Base-by-base conservation (phyloP, 2,888 invertebrate genomes). In the Serripes groenlandicus region DNA sequence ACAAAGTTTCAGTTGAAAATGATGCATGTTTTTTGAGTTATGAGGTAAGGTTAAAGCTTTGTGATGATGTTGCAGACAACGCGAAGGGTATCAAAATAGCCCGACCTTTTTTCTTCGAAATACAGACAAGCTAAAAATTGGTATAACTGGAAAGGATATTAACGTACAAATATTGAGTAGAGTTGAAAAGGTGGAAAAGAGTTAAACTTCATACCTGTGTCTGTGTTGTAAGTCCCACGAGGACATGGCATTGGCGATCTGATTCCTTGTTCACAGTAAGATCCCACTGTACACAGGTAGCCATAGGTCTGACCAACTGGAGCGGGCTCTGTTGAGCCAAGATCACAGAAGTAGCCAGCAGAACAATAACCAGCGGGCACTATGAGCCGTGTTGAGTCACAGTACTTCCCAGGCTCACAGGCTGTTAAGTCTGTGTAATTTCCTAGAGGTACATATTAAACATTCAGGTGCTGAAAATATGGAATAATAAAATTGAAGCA, bases 351-450 rank as follows among this genome's bases (percentile, higher is more conserved):
- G 71, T 94, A 88, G 0, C 94, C 93, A 21, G 93, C 91, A 9
- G 88, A 86, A 80, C 94, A 94, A 30, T 83, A 71, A 11, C 69
- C 89, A 37, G 79, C 75, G 0, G 93, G 92, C 32, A 82, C 74
- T 3, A 78, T 81, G 5, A 92, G 89, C 1, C 94, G 93, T 7
- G 80, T 72, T 1, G 81, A 82, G 11, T 90, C 90, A 75, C 94
- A 94, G 87, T 93, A 92, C 32, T 82, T 88, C 3, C 94, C 93
- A 5, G 93, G 88, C 52, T 91, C 91, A 88, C 94, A 94, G 3
- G 90, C 89, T 2, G 91, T 90, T 75, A 93, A 94, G 28, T 92
- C 90, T 62, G 88, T 89, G 35, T 80, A 85, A n/a, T 85, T 79
- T 18, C 83, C 62, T 64, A 92, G 86, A 94, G 26, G 91, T 91